These are phyloP conservation scores for Zapornia atra DNA, from an alignment of 2,113 vertebrate species.

Conservation along the genomic window DNA sequence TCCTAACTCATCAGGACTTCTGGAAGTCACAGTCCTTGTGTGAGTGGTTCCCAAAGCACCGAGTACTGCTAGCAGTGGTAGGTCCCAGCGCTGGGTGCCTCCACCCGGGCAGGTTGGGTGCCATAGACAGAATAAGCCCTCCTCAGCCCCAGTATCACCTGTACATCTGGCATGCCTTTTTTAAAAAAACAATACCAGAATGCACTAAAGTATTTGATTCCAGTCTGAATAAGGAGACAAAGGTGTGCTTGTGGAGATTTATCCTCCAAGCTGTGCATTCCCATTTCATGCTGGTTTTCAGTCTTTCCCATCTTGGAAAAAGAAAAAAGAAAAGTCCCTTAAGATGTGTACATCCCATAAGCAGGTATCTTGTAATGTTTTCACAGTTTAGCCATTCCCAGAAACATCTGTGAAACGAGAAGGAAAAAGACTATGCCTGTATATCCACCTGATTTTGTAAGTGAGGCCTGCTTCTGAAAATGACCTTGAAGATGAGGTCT, in stretches of 20 bases:
- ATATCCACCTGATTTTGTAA: not conserved
- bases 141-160: fast-evolving
- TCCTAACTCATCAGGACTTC: not conserved
- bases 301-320: not conserved
- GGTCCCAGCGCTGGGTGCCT: not conserved
- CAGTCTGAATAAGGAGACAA: not conserved
- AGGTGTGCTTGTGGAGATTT: not conserved
- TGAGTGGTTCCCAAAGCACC: not conserved
- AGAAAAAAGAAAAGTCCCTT: not conserved
- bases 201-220: not conserved
- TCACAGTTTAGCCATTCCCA: not conserved
- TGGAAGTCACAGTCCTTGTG: not conserved
- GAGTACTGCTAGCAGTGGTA: fast-evolving
- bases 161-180: fast-evolving
- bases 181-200: not conserved
- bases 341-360: not conserved
- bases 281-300: not conserved
- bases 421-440: not conserved
- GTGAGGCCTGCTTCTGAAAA: not conserved
- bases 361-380: not conserved
- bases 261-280: not conserved
- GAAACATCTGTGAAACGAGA: not conserved
- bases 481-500: not conserved
- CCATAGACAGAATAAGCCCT: not conserved
- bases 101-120: fast-evolving